phyloP scores from a whole-genome alignment of 2,888 invertebrate genomes.

The Iphiclides podalirius region DNA sequence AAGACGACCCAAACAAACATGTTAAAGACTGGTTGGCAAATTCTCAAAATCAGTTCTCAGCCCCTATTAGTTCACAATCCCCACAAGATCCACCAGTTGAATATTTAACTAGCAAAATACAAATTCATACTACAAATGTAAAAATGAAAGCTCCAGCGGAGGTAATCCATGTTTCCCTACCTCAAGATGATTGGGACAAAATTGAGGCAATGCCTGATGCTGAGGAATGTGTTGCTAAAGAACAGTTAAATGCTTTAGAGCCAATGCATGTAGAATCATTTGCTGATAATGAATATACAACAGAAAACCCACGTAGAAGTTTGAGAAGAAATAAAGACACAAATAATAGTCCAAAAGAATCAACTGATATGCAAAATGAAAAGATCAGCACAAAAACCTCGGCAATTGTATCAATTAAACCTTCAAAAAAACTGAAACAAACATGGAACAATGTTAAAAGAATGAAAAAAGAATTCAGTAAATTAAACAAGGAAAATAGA shows the following conservation, averaged over 20 bases:
- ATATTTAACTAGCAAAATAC: slow-evolving; percentile 48
- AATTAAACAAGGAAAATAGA: slow-evolving; percentile 56
- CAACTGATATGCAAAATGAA: background rate
- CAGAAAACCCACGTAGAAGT: slow-evolving; percentile 57
- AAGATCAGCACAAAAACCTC: slow-evolving; percentile 31
- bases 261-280: slow-evolving; percentile 56
- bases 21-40: slow-evolving; percentile 64
- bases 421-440: slow-evolving; percentile 47
- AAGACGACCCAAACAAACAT: slow-evolving; percentile 50
- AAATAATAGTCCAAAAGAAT: background rate
- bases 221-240: slow-evolving; percentile 38
- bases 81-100: slow-evolving; percentile 43
- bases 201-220: slow-evolving; percentile 58
- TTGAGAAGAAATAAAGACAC: slow-evolving; percentile 44
- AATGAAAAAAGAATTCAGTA: slow-evolving; percentile 71
- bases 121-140: slow-evolving; percentile 47
- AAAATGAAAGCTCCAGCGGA: slow-evolving; percentile 40
- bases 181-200: slow-evolving; percentile 70
- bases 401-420: slow-evolving; percentile 39
- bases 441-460: slow-evolving; percentile 68
- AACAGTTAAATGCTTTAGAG: slow-evolving; percentile 47
- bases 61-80: slow-evolving; percentile 38
- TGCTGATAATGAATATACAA: slow-evolving; percentile 50
- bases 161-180: slow-evolving; percentile 40
- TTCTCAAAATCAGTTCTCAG: slow-evolving; percentile 68